Evolutionary conservation across 2,113 vertebrate species (phyloP).

Genomic region (Pitta sordida): DNA sequence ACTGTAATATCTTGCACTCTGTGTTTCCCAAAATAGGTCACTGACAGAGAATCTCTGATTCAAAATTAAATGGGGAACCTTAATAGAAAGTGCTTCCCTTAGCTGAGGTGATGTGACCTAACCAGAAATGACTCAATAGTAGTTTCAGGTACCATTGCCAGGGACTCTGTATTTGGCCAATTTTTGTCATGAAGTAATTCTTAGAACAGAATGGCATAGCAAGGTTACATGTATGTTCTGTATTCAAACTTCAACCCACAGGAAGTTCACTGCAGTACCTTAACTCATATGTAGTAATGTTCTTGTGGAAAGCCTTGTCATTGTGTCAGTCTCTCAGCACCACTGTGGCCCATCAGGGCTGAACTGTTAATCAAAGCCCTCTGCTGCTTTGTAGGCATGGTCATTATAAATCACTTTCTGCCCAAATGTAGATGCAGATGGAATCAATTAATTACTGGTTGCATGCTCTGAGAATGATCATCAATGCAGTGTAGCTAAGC

Average conservation of each 20-base stretch:
- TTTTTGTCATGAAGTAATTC: neutral
- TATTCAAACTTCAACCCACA: neutral
- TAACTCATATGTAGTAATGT: neutral
- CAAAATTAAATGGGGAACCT: neutral
- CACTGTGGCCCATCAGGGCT: neutral
- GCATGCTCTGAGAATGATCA: neutral
- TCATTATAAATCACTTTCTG: neutral
- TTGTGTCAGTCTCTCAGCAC: neutral
- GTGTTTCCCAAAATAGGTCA: neutral
- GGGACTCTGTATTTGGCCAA: neutral
- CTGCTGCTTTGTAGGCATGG: neutral
- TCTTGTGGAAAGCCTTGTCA: neutral
- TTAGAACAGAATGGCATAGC: neutral
- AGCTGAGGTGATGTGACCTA: neutral
- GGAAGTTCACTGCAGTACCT: neutral
- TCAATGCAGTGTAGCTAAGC: neutral
- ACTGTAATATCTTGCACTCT: neutral
- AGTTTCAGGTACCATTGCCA: neutral
- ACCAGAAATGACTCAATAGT: neutral
- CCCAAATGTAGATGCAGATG: neutral
- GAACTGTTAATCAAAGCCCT: neutral
- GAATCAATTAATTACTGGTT: conserved; percentile 15
- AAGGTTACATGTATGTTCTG: neutral
- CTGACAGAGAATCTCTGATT: neutral
- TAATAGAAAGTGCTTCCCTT: neutral